Evolutionary conservation across 2,797 vertebrate genomes (phyloP), one percentile per base, ranked within the genome.

Genomic region (Saguinus oedipus): DNA sequence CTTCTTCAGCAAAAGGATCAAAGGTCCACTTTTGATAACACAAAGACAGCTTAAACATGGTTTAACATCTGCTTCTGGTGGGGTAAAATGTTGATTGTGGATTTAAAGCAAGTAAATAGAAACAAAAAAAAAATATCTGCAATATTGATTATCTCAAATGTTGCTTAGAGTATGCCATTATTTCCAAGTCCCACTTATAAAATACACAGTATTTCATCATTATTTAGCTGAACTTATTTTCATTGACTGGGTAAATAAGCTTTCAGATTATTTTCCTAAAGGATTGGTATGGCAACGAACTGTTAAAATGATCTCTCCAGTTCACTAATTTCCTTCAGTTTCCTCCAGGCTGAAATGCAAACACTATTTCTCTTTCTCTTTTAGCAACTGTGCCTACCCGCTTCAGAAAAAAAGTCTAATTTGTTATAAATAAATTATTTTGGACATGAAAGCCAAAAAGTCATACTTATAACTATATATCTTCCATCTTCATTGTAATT

Each of bases 241-340:
- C 95, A 97, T 82, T 98, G 92, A 97, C 79, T 93, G 50, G 33
- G 85, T 96, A 97, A 97, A 94, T 90, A 96, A 93, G 9, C 93
- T 87, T 95, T 72, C 74, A 79, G 88, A 94, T 97, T 97, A 90
- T 95, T 97, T 97, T 95, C 92, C 80, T 84, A 64, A 70, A 96
- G 42, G 93, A 84, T 91, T 48, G 81, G 79, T 88, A 94, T 80
- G 95, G 61, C 82, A 95, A 90, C 90, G 96, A 87, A 30, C 44
- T 55, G 7, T 53, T 22, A 79, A 50, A 87, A 27, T 39, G 44
- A 19, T 72, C 46, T 72, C 12, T 44, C 2, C 57, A n/a, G 15
- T 17, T 91, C 12, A 30, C 55, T 53, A 7, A 19, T 27, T 61
- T 93, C 26, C 64, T 89, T 76, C 72, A 27, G 50, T 86, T 95